A percentile compares a stretch with the other conserved stretches of the same genome.
Evolutionary conservation across 1,140 invertebrate species (phyloP).

Genomic region (Ceratoteleas bidentatus): DNA sequence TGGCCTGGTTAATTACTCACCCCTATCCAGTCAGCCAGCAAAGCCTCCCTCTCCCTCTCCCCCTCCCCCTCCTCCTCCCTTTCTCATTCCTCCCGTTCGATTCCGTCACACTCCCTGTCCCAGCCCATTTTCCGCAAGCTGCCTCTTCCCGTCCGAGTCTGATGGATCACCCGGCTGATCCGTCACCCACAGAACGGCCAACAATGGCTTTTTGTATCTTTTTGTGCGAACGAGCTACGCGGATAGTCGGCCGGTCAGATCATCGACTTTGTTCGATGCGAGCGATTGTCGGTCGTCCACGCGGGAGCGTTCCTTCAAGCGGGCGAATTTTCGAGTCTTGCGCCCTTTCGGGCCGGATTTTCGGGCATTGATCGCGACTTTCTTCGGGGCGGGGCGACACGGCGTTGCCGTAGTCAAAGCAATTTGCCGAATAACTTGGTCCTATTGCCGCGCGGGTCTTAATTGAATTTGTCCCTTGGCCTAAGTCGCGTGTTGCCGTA

Average conservation of each 20-base stretch:
- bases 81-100: conserved; percentile 24
- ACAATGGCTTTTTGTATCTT: conserved; percentile 79
- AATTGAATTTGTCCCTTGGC: conserved; percentile 78
- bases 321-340: no score
- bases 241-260: no score
- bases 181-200: conserved; percentile 79
- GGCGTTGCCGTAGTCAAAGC: conserved; percentile 41
- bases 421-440: conserved; percentile 67
- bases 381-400: conserved; percentile 26
- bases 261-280: no score
- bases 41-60: conserved; percentile 28
- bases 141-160: conserved; percentile 69
- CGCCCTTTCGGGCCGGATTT: no score
- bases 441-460: conserved; percentile 71
- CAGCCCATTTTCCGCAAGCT: conserved; percentile 56
- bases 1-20: conserved; percentile 68
- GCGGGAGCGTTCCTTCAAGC: no score
- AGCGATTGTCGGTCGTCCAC: no score
- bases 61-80: conserved; percentile 8
- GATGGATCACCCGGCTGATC: conserved; percentile 77
- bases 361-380: conserved; percentile 32
- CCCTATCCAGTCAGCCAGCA: conserved; percentile 62
- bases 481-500: conserved; percentile 73
- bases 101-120: conserved; percentile 43
- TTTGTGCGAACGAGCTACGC: conserved; percentile 70